Percentiles rank a stretch among this genome's conserved stretches.
Evolutionary conservation across 2,113 vertebrate species (phyloP).

Genomic region (Odocoileus virginianus): DNA sequence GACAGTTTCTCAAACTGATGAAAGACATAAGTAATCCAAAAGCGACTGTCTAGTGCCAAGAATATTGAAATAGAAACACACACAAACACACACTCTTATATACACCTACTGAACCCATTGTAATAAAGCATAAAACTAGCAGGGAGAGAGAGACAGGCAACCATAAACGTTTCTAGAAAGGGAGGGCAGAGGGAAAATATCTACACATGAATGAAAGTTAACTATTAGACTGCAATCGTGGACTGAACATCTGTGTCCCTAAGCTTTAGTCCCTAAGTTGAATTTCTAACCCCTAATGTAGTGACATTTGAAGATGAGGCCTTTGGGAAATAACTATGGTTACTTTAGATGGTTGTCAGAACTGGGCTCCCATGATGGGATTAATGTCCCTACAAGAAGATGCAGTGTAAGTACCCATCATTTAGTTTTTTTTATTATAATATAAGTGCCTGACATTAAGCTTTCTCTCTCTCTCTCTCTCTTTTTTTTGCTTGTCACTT

Average conservation of each 20-base stretch:
- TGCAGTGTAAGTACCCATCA: not conserved
- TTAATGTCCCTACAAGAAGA: not conserved
- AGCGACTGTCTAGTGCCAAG: not conserved
- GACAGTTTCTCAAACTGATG: not conserved
- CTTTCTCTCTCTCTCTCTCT: too few species aligned
- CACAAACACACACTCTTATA: not conserved
- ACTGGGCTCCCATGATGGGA: rapidly evolving
- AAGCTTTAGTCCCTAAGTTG: not conserved
- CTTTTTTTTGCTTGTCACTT: not conserved
- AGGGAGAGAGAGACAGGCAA: not conserved
- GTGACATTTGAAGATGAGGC: not conserved
- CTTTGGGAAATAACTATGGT: not conserved
- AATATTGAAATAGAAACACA: not conserved
- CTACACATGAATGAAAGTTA: not conserved
- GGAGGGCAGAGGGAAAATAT: not conserved
- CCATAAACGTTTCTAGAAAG: not conserved
- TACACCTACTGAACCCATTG: not conserved
- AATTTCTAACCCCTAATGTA: not conserved
- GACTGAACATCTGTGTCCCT: not conserved
- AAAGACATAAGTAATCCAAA: not conserved
- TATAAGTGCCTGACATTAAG: not conserved
- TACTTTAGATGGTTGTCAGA: not conserved
- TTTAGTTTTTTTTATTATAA: not conserved
- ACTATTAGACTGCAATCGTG: not conserved
- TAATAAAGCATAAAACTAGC: not conserved